A percentile compares a stretch with the other conserved stretches of the same genome.
Evolutionary conservation across 2,888 invertebrate genomes (phyloP).

Genomic region (Ophion obscuratus): DNA sequence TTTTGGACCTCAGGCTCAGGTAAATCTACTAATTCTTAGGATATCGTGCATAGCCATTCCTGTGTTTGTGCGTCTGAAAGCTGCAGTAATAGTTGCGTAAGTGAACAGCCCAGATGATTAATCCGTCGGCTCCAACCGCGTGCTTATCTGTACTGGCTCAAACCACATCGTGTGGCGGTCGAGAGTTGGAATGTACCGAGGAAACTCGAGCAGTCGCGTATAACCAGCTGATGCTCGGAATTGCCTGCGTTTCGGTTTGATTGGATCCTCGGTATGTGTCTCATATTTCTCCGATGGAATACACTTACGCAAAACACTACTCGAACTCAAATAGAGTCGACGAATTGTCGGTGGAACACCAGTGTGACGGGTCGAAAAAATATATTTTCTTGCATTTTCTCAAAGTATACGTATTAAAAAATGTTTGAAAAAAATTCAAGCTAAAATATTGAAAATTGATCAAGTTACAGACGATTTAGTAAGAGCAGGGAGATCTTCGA

Average conservation of each 20-base stretch:
- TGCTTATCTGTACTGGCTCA: constrained; percentile 50
- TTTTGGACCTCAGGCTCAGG: not conserved
- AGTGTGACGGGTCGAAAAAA: no score
- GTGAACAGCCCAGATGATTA: constrained; percentile 55
- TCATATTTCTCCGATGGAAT: not conserved
- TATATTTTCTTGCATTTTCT: no score
- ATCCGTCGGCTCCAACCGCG: constrained; percentile 47
- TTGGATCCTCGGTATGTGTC: constrained; percentile 18
- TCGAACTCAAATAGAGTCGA: no score
- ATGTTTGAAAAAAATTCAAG: no score
- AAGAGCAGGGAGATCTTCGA: no score
- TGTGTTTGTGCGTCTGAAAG: constrained; percentile 36
- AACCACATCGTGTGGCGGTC: constrained; percentile 32
- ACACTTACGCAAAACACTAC: no score
- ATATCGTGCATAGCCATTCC: constrained; percentile 4
- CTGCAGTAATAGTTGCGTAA: constrained; percentile 48
- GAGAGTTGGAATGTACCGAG: constrained; percentile 30
- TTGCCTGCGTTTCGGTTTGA: constrained; percentile 31
- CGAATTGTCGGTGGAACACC: no score
- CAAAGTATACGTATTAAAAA: no score
- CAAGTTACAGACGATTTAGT: no score
- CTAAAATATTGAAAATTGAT: no score
- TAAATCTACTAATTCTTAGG: constrained; percentile 39
- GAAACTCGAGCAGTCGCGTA: constrained; percentile 47
- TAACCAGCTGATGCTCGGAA: constrained; percentile 3